Conservation (phyloP, 2,113 vertebrate genomes). For the Crotalus viridis region DNA sequence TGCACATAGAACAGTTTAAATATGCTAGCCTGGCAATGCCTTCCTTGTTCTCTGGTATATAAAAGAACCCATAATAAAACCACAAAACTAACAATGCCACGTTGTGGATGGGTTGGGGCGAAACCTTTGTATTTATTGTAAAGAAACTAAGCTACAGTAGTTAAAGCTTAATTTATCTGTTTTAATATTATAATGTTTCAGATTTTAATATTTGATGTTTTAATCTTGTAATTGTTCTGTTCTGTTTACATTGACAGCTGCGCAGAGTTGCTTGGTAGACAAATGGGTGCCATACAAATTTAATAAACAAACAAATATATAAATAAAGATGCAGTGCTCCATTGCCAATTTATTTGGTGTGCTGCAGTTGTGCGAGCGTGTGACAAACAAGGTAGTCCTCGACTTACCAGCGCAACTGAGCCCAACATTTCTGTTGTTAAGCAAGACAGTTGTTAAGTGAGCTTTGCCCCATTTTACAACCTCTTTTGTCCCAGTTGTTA, state of each 20-base stretch:
- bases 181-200: neutral
- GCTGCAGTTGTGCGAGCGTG: neutral
- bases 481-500: neutral
- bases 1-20: neutral
- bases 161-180: neutral
- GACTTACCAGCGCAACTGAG: neutral
- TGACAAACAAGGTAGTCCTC: neutral
- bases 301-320: neutral
- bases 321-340: neutral
- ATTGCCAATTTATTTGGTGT: neutral
- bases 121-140: neutral
- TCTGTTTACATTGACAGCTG: neutral
- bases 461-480: neutral
- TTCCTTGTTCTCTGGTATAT: neutral
- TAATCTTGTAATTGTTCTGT: neutral
- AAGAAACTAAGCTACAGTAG: neutral
- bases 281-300: neutral
- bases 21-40: neutral
- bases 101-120: neutral
- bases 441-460: neutral
- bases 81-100: neutral
- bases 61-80: neutral
- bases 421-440: neutral
- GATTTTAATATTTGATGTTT: neutral
- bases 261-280: neutral